Evolutionary conservation across 2,888 invertebrate genomes (phyloP).

Genomic region (Temnothorax unifasciatus): DNA sequence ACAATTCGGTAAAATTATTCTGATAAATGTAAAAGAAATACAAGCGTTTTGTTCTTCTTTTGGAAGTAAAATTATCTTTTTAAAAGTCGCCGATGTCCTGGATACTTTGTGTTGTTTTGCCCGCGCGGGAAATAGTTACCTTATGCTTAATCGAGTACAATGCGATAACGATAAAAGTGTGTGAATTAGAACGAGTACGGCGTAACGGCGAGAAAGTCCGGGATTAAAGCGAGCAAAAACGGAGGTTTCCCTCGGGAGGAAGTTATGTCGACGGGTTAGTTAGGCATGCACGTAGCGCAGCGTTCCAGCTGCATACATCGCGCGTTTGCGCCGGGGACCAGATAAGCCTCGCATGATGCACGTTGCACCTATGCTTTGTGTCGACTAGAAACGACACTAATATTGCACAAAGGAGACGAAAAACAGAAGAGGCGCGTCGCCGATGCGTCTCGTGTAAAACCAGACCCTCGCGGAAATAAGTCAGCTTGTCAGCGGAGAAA

Average conservation of each 20-base stretch:
- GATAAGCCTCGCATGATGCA: conserved; percentile 49
- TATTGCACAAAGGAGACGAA: conserved; percentile 16
- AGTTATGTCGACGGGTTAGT: conserved; percentile 52
- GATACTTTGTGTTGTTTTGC: neutral
- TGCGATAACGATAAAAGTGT: conserved; percentile 37
- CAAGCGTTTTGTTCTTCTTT: neutral
- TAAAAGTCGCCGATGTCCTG: neutral
- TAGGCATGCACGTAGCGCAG: conserved; percentile 48
- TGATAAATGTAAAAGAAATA: neutral
- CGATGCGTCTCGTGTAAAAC: conserved; percentile 15
- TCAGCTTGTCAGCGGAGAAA: conserved; percentile 9
- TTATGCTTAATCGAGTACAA: conserved; percentile 12
- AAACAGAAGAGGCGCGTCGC: neutral
- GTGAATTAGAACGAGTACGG: conserved; percentile 25
- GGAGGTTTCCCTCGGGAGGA: conserved; percentile 19
- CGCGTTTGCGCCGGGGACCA: conserved; percentile 44
- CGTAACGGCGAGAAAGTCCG: neutral
- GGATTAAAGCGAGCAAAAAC: conserved; percentile 39
- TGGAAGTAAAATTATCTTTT: neutral
- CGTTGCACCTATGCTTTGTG: conserved; percentile 50
- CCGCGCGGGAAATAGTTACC: neutral
- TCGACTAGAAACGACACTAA: conserved; percentile 30
- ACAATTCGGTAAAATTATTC: neutral
- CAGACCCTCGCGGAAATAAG: conserved; percentile 3
- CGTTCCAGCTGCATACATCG: conserved; percentile 53